Conservation (phyloP, 2,797 vertebrate genomes). For the Psittacula echo region DNA sequence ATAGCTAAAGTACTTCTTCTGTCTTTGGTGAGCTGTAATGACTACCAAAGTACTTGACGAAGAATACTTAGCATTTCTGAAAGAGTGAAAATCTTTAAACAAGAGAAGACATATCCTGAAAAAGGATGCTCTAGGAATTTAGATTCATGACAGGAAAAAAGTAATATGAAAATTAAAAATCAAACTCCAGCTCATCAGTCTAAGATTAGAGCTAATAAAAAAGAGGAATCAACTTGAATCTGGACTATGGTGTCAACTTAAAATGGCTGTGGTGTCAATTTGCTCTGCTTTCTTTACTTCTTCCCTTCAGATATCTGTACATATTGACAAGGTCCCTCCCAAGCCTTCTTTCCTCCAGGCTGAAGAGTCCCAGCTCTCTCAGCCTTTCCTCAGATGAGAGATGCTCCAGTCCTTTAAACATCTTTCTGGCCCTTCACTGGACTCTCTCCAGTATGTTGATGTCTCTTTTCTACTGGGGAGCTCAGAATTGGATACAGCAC, state of each 20-base stretch:
- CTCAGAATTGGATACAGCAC: neutral
- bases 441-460: neutral
- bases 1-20: neutral
- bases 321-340: neutral
- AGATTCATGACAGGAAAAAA: neutral
- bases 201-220: neutral
- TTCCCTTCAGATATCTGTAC: neutral
- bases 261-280: neutral
- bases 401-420: neutral
- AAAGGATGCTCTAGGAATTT: neutral
- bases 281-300: neutral
- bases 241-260: neutral
- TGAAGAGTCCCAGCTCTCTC: neutral
- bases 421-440: neutral
- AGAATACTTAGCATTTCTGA: neutral
- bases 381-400: neutral
- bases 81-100: neutral
- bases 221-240: neutral
- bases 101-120: neutral
- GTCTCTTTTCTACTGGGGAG: neutral
- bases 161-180: neutral
- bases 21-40: neutral
- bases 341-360: neutral
- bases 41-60: neutral
- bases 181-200: neutral